phyloP scores from a whole-genome alignment of 2,888 invertebrate species.

The Julus scandinavius region DNA sequence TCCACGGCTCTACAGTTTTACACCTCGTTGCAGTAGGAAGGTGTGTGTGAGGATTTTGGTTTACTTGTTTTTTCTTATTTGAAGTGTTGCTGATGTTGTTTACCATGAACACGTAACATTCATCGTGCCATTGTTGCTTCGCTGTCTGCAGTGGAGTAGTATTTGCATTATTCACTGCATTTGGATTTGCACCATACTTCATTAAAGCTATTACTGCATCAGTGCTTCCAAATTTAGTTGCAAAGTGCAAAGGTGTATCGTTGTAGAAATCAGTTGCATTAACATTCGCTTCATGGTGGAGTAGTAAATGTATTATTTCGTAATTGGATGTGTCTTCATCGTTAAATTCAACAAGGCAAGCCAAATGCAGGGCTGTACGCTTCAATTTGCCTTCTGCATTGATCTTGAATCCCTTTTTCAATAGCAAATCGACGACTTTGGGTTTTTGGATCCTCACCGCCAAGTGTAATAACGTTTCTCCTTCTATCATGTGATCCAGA shows the following conservation, averaged over 20 bases:
- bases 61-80: background rate
- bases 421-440: background rate
- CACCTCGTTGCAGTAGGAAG: too few relatives aligned
- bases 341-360: background rate
- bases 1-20: background rate
- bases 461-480: background rate
- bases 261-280: background rate
- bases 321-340: too few relatives aligned
- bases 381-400: background rate
- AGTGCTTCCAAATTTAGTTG: background rate
- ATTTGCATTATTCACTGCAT: background rate
- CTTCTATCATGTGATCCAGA: conserved; percentile 72
- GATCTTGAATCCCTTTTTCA: conserved; percentile 33
- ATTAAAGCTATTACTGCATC: background rate
- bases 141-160: background rate
- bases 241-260: background rate
- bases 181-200: background rate
- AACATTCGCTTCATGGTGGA: background rate
- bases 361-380: background rate
- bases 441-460: background rate
- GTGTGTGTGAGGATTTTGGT: too few relatives aligned
- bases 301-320: background rate
- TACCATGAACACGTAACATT: background rate
- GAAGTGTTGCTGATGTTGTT: background rate
- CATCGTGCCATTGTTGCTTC: background rate